Evolutionary conservation across 1,140 invertebrate genomes (phyloP).

Genomic region (Plutomurus gul): DNA sequence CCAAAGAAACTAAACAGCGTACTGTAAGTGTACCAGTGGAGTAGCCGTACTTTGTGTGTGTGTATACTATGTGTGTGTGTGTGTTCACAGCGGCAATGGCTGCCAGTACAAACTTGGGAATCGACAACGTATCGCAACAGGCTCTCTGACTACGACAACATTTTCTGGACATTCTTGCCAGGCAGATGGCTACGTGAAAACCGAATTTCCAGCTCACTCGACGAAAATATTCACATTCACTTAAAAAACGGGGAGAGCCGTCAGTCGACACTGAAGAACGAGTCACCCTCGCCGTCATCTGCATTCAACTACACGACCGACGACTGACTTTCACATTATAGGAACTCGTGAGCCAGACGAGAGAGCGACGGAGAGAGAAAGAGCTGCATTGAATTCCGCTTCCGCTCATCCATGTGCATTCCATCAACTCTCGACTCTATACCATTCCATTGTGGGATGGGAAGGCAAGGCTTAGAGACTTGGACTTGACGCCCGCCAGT

Average conservation of each 20-base stretch:
- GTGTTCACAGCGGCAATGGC: slow-evolving; percentile 3
- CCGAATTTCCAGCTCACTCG: not conserved
- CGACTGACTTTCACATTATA: not conserved
- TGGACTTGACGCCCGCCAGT: not conserved
- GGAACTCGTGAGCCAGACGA: too few species aligned
- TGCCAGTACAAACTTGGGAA: slow-evolving; percentile 30
- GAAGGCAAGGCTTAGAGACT: not conserved
- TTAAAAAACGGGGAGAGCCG: not conserved
- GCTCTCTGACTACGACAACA: not conserved
- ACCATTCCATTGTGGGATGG: not conserved
- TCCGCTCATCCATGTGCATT: slow-evolving; percentile 31
- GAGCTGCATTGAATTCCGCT: slow-evolving; percentile 9
- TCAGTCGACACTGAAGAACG: not conserved
- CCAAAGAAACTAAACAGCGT: too few species aligned
- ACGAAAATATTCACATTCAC: not conserved
- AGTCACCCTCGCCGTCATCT: not conserved
- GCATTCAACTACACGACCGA: not conserved
- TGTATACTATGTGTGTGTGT: not conserved
- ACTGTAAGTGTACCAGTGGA: too few species aligned
- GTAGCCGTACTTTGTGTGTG: too few species aligned
- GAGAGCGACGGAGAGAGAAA: not conserved
- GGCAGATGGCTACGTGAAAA: not conserved
- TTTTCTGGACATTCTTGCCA: not conserved
- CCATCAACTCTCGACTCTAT: too few species aligned
- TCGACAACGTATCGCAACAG: slow-evolving; percentile 25